phyloP scores from a whole-genome alignment of 2,797 vertebrate genomes.

The Myotis myotis region DNA sequence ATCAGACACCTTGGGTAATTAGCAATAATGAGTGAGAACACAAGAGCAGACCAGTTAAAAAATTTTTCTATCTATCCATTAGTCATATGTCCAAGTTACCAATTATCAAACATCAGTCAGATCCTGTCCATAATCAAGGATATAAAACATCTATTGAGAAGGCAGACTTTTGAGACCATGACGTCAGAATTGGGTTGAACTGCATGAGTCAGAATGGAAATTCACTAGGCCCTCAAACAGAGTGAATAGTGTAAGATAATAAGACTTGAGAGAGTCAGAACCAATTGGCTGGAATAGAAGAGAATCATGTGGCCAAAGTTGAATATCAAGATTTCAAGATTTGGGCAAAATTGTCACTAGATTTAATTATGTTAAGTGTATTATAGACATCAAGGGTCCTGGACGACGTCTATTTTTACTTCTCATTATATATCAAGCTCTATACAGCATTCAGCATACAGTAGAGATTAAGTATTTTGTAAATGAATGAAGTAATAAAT shows the following conservation, averaged over 20 bases:
- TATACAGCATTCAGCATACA: background rate
- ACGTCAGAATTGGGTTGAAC: background rate
- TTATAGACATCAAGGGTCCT: background rate
- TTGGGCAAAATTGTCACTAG: background rate
- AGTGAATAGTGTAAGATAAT: background rate
- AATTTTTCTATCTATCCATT: background rate
- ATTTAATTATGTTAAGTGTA: background rate
- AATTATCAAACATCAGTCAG: slow-evolving; percentile 14
- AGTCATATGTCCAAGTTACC: slow-evolving; percentile 46
- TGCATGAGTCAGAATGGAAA: slow-evolving; percentile 57
- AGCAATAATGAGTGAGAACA: slow-evolving; percentile 52
- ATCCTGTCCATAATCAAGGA: slow-evolving; percentile 1
- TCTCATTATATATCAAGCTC: background rate
- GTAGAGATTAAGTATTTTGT: background rate
- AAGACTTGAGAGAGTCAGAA: background rate
- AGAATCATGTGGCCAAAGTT: background rate
- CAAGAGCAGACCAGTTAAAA: slow-evolving; percentile 42
- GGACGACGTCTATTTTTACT: background rate
- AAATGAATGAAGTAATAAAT: background rate
- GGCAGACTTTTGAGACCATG: slow-evolving; percentile 24
- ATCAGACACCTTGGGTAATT: background rate
- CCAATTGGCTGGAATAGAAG: background rate
- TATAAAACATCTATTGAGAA: slow-evolving; percentile 15
- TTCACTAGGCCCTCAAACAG: background rate
- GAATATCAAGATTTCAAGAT: background rate